Base-by-base conservation (phyloP, 2,113 vertebrate genomes). In the Myotis lucifugus region DNA sequence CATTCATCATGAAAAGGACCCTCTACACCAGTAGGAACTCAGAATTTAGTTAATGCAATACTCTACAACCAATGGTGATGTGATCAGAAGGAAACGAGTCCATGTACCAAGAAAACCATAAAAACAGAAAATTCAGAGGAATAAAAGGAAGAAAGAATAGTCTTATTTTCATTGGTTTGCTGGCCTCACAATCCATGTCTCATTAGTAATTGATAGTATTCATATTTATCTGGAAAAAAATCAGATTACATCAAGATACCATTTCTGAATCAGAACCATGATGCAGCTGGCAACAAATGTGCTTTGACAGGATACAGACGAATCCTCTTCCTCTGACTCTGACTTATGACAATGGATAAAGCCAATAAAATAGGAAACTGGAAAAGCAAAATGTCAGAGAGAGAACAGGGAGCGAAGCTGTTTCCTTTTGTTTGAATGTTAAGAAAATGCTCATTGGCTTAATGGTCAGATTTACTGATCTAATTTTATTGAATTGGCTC, bases 151-250 rank as follows among this genome's bases (percentile, higher is more conserved):
- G 27, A 37, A 79, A 67, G 48, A 66, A 25, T 23, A 1, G 40
- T 32, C 3, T 21, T 15, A 4, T 66, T 79, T 46, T 2, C 11
- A 6, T 42, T 40, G 6, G 5, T 46, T 40, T 40, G n/a, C 48
- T 17, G 3, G 21, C 10, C 82, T 79, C n/a, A 66, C 4, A 76
- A 82, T 4, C 17, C 12, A 34, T 17, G 19, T 74, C 90, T 96
- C 46, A 54, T 7, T 84, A 37, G 37, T 76, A 88, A 59, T 32
- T 85, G 46, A 61, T 23, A 42, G 15, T 25, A 88, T 81, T 90
- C 42, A 74, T 88, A 77, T 85, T 92, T 92, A 91, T 85, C 78
- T 92, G 34, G 25, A 27, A 97, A 79, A 82, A 88, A 90, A 83
- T 94, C 34, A 85, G 72, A 88, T 61, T 83, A 69, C 2, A 82